Conservation (phyloP, 2,888 invertebrate genomes). For the Syrista parreyssii region DNA sequence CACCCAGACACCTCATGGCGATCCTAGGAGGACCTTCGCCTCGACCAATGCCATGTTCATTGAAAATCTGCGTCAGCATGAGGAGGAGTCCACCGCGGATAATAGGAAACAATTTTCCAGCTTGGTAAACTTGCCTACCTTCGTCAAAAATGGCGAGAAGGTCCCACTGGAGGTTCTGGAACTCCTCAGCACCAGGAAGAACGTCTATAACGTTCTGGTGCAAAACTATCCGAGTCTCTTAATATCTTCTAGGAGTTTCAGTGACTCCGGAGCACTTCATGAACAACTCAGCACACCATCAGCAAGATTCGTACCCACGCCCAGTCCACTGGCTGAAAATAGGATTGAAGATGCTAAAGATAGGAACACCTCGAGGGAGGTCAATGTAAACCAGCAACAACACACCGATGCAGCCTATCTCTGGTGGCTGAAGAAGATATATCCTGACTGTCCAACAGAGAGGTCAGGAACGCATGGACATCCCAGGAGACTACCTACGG, state of each 20-base stretch:
- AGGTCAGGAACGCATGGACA: constrained; percentile 62
- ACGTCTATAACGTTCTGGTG: constrained; percentile 78
- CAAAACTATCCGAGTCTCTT: constrained; percentile 82
- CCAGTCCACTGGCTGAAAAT: constrained; percentile 56
- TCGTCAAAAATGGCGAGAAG: constrained; percentile 80
- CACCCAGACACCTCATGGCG: constrained; percentile 65
- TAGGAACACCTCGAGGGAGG: constrained; percentile 12
- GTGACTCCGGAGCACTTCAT: constrained; percentile 72
- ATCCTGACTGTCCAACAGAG: constrained; percentile 58
- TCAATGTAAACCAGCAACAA: constrained; percentile 26
- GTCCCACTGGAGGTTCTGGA: constrained; percentile 83
- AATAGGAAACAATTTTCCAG: constrained; percentile 77
- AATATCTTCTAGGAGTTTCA: constrained; percentile 79
- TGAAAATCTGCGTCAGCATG: constrained; percentile 49
- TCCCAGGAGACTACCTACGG: constrained; percentile 68
- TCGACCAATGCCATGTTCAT: constrained; percentile 65
- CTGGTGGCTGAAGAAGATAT: constrained; percentile 69
- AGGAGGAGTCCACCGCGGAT: constrained; percentile 50
- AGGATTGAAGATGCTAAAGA: constrained; percentile 5
- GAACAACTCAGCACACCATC: constrained; percentile 59
- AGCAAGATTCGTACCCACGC: constrained; percentile 53
- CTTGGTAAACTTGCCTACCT: constrained; percentile 88
- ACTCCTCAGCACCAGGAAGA: constrained; percentile 75
- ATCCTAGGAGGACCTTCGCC: constrained; percentile 48
- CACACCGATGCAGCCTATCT: constrained; percentile 68